Conservation (phyloP, 2,888 invertebrate genomes). For the Tanytarsus gracilentus region DNA sequence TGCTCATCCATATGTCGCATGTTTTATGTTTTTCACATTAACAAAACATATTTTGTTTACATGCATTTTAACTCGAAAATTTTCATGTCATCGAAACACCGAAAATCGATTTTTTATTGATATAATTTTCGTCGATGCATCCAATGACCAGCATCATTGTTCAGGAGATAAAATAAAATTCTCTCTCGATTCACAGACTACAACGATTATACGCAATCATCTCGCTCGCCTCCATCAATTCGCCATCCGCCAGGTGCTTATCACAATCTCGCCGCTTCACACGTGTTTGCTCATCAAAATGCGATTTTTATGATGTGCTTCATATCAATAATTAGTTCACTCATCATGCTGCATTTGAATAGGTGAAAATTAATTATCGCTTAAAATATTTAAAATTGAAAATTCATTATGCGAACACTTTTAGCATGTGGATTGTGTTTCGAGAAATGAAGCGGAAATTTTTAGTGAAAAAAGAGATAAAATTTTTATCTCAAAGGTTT, state of each 20-base stretch:
- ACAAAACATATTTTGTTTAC: constrained; percentile 13
- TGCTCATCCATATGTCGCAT: neutral
- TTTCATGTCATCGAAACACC: neutral
- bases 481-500: no score
- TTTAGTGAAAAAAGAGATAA: no score
- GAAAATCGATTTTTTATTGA: no score
- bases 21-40: neutral
- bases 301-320: constrained; percentile 8
- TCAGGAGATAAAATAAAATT: neutral
- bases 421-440: no score
- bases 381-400: neutral
- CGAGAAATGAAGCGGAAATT: no score
- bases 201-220: constrained; percentile 29
- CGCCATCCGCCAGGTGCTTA: constrained; percentile 45
- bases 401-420: neutral
- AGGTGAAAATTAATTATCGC: constrained; percentile 16
- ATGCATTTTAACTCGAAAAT: constrained; percentile 3
- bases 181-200: constrained; percentile 32
- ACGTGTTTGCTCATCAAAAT: constrained; percentile 9
- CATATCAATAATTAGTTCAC: constrained; percentile 14
- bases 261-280: constrained; percentile 36
- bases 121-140: no score
- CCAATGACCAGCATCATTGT: neutral
- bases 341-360: constrained; percentile 7
- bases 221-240: constrained; percentile 32